A percentile compares a stretch with the other conserved stretches of the same genome.
Evolutionary conservation across 2,113 vertebrate genomes (phyloP).

Genomic region (Megatriorchis doriae): DNA sequence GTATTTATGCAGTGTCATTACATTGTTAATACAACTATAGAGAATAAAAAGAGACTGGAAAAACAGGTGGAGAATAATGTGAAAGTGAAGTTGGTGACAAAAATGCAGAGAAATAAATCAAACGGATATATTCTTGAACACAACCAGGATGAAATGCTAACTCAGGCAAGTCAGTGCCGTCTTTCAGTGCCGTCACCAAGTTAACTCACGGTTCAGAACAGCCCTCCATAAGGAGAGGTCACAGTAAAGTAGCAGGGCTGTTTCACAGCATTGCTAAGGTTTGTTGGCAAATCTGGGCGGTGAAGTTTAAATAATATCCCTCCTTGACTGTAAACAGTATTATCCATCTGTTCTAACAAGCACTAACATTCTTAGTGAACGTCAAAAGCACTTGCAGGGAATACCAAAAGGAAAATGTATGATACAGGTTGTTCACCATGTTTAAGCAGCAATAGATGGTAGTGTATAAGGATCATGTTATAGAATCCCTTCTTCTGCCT

Average conservation of each 20-base stretch:
- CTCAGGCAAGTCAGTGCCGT: background rate
- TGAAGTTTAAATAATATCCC: background rate
- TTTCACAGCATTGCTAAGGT: background rate
- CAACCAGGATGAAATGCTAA: background rate
- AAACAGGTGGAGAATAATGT: background rate
- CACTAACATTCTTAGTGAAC: background rate
- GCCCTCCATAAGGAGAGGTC: background rate
- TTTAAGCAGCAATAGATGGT: background rate
- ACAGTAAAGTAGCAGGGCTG: background rate
- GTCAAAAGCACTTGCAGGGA: background rate
- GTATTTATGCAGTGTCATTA: background rate
- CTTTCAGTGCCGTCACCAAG: background rate
- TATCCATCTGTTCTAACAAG: conserved; percentile 24
- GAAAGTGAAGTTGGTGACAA: background rate
- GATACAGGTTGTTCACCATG: background rate
- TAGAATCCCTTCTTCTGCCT: background rate
- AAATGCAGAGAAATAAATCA: background rate
- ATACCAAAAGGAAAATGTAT: background rate
- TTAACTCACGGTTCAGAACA: background rate
- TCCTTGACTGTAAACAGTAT: background rate
- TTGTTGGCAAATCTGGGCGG: background rate
- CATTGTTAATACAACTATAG: background rate
- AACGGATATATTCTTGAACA: background rate
- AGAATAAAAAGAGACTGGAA: background rate
- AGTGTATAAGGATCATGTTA: background rate